Evolutionary conservation across 35 echinoderm and acorn worm genomes (phyloP).

Genomic region (Heliocidaris erythrogramma): DNA sequence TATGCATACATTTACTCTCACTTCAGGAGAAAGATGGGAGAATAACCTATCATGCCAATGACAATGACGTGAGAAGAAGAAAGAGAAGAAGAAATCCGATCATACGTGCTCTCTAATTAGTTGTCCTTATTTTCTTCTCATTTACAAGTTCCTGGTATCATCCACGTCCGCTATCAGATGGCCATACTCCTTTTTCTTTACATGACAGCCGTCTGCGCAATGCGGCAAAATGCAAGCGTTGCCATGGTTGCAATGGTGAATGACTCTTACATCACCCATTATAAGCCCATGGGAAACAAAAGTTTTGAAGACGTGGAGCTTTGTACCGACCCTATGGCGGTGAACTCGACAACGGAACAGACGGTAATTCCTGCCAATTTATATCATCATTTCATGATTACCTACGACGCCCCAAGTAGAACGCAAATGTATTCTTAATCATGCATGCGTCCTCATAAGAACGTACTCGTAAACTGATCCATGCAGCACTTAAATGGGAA

Average conservation of each 20-base stretch:
- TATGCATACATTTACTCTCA: too few relatives aligned
- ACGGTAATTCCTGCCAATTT: too few relatives aligned
- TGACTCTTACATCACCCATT: conserved; percentile 43
- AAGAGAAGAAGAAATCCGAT: too few relatives aligned
- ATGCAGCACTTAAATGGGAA: too few relatives aligned
- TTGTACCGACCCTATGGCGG: background rate
- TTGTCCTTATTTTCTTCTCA: background rate
- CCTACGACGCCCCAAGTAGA: too few relatives aligned
- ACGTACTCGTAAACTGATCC: too few relatives aligned
- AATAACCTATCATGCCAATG: too few relatives aligned
- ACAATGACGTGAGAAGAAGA: too few relatives aligned
- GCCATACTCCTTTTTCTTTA: conserved; percentile 71
- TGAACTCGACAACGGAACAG: background rate
- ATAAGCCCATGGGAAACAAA: background rate
- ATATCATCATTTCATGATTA: background rate
- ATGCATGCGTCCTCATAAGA: too few relatives aligned
- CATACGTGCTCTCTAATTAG: background rate
- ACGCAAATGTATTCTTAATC: too few relatives aligned
- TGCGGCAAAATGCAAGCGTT: conserved; percentile 92
- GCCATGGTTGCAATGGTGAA: conserved; percentile 96
- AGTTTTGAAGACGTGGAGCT: background rate
- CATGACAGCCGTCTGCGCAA: conserved; percentile 81
- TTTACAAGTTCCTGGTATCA: conserved; percentile 44
- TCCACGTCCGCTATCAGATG: conserved; percentile 67
- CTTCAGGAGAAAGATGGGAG: too few relatives aligned